Percentiles rank a stretch among this genome's conserved stretches.
Conservation (phyloP, 1,140 invertebrate species). For the Calosoma granatense region DNA sequence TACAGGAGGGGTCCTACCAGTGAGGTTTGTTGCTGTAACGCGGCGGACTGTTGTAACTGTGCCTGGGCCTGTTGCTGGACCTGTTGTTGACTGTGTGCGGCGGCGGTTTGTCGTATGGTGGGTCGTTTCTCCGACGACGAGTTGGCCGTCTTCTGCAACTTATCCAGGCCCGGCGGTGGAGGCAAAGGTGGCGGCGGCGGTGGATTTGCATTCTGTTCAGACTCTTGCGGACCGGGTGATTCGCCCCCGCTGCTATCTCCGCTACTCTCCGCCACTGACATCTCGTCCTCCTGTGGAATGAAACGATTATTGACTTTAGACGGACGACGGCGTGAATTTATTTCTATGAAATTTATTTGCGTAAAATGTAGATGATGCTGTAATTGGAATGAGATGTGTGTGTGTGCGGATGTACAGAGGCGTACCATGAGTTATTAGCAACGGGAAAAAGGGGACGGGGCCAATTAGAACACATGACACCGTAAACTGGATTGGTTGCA, state of each 20-base stretch:
- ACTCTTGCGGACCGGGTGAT: constrained; percentile 19
- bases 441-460: too few species aligned
- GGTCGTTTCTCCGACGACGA: not conserved
- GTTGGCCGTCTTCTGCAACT: not conserved
- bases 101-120: too few species aligned
- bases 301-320: not conserved
- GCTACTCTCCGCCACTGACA: not conserved
- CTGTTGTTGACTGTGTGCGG: constrained; percentile 11
- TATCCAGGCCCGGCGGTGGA: constrained; percentile 10
- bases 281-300: not conserved
- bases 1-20: constrained; percentile 29
- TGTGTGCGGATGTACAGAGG: too few species aligned
- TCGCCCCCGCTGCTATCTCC: not conserved
- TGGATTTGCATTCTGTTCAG: constrained; percentile 16
- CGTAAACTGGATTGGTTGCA: too few species aligned
- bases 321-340: constrained; percentile 20
- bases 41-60: constrained; percentile 7
- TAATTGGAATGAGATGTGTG: too few species aligned
- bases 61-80: constrained; percentile 2
- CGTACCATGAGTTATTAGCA: too few species aligned
- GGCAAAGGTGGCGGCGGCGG: constrained; percentile 14
- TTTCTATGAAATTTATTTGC: constrained; percentile 12
- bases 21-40: constrained; percentile 11
- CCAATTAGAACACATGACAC: too few species aligned
- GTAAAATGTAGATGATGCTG: constrained; percentile 12